Percentiles rank a stretch among this genome's conserved stretches.
Evolutionary conservation across 37 sponge, comb jelly and placozoan genomes (phyloP).

Genomic region (Petrosia ficiformis): DNA sequence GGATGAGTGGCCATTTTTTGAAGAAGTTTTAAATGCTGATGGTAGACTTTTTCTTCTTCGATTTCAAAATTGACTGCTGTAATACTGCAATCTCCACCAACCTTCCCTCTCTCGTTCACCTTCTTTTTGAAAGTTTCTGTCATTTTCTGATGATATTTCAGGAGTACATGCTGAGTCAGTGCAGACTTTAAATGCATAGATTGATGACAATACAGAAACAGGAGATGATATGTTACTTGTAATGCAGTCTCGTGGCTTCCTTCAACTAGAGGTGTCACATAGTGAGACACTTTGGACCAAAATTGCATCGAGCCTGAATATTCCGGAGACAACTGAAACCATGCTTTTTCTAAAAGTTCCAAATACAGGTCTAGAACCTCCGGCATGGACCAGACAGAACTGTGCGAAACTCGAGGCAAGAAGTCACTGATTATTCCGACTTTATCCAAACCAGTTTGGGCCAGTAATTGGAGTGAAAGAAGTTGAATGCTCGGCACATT

Average conservation of each 20-base stretch:
- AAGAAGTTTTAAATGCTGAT: constrained; percentile 48
- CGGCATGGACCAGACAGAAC: constrained; percentile 27
- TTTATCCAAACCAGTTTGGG: constrained; percentile 29
- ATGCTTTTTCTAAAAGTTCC: constrained; percentile 55
- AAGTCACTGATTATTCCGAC: constrained; percentile 43
- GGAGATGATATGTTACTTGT: constrained; percentile 55
- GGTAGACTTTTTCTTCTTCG: constrained; percentile 25
- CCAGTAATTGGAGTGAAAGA: constrained; percentile 59
- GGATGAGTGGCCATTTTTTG: constrained; percentile 28
- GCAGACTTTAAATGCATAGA: constrained; percentile 33
- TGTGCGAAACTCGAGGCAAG: constrained; percentile 34
- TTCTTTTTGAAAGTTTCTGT: constrained; percentile 28
- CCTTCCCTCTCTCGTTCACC: background rate
- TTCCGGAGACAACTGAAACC: constrained; percentile 61
- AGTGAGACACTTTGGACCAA: constrained; percentile 56
- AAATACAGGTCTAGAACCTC: constrained; percentile 56
- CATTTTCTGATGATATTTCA: constrained; percentile 33
- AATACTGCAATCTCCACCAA: background rate
- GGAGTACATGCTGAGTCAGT: constrained; percentile 43
- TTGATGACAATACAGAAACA: constrained; percentile 53
- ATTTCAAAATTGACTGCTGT: constrained; percentile 2
- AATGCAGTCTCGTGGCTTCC: constrained; percentile 5
- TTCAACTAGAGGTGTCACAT: constrained; percentile 32
- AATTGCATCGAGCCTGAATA: constrained; percentile 13
- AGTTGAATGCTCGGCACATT: constrained; percentile 55